These are phyloP conservation scores for Ardeotis arabs DNA, from an alignment of 2,113 vertebrate species.

Conservation along the genomic window DNA sequence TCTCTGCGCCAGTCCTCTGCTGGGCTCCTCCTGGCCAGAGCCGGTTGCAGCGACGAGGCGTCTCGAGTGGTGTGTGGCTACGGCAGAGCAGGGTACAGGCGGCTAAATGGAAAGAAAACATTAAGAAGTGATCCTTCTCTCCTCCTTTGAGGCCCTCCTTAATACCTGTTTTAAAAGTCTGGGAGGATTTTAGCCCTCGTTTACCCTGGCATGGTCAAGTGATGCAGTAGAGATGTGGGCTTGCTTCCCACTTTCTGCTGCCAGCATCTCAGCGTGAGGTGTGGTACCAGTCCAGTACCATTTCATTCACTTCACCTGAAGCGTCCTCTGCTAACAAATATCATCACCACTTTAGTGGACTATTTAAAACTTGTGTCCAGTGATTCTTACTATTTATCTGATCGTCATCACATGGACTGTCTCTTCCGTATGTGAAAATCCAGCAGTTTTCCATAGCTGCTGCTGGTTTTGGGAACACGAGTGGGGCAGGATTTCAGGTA, in stretches of 20 bases:
- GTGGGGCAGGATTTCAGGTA: neutral
- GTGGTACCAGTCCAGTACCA: neutral
- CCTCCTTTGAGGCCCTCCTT: neutral
- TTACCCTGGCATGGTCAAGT: neutral
- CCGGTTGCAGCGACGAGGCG: neutral
- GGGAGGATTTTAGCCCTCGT: neutral
- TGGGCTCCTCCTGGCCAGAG: neutral
- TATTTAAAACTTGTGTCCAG: too few species aligned
- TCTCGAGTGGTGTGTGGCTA: neutral
- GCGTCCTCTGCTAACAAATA: neutral
- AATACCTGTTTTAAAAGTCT: neutral
- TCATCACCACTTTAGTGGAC: rapidly evolving
- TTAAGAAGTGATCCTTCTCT: neutral
- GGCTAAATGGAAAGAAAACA: neutral
- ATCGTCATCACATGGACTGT: rapidly evolving
- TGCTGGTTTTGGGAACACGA: neutral
- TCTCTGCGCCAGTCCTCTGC: neutral
- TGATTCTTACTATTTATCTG: neutral
- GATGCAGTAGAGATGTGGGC: neutral
- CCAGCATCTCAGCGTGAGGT: neutral
- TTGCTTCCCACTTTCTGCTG: neutral
- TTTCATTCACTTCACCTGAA: neutral
- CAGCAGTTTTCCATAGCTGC: neutral
- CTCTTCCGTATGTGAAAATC: neutral
- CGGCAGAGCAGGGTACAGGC: neutral